These are phyloP conservation scores for Cranoglanis bouderius DNA, from an alignment of 2,113 vertebrate species.

Conservation along the genomic window DNA sequence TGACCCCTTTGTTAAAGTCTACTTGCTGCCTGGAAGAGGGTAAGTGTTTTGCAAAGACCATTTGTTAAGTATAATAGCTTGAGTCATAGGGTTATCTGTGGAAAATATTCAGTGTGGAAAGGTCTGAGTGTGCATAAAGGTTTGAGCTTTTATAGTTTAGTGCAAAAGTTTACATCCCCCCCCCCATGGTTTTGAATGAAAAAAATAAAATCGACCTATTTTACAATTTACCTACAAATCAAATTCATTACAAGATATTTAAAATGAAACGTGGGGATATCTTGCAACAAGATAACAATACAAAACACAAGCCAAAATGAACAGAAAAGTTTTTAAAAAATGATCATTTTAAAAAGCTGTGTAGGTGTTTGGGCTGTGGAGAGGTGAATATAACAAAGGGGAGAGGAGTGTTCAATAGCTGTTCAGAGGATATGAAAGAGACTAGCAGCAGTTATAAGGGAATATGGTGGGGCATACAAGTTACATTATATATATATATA, in stretches of 20 bases:
- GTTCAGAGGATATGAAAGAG: background rate
- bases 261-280: background rate
- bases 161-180: background rate
- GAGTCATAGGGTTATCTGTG: background rate
- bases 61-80: background rate
- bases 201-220: background rate
- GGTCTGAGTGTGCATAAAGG: background rate
- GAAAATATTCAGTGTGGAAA: background rate
- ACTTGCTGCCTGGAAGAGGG: slow-evolving; percentile 96
- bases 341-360: background rate
- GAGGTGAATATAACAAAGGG: background rate
- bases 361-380: background rate
- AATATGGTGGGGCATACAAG: background rate
- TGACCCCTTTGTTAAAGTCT: slow-evolving; percentile 97
- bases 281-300: background rate
- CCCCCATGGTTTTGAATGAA: background rate
- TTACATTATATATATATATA: background rate
- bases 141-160: background rate
- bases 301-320: background rate
- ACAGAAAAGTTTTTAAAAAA: background rate
- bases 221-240: background rate
- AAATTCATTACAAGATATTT: background rate
- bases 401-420: background rate
- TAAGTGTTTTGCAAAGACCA: slow-evolving; percentile 71
- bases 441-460: background rate